A percentile compares a stretch with the other conserved stretches of the same genome.
Conservation (phyloP, 2,888 invertebrate species). For the Bimastos eiseni region DNA sequence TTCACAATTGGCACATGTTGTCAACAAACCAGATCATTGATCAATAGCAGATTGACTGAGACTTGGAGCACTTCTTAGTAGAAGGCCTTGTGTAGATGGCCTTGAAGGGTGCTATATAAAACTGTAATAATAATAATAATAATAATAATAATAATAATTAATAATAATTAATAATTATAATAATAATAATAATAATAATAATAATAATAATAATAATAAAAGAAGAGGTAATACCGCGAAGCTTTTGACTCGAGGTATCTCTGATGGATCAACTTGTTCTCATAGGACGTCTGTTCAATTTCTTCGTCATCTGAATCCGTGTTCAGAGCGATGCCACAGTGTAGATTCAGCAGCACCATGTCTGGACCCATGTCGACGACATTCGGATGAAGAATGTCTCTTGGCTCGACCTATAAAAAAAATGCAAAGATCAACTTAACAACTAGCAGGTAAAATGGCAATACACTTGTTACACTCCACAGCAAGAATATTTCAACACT, state of each 20-base stretch:
- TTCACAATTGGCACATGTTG: not conserved
- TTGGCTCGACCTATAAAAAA: not conserved
- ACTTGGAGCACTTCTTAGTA: too few relatives aligned
- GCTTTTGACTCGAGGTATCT: slow-evolving; percentile 23
- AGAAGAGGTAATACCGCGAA: not conserved
- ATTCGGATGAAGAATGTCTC: slow-evolving; percentile 18
- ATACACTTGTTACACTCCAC: not conserved
- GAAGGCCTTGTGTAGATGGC: too few relatives aligned
- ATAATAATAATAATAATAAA: too few relatives aligned
- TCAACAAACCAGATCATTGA: too few relatives aligned
- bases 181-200: too few relatives aligned
- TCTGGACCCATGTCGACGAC: not conserved
- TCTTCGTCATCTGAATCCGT: slow-evolving; percentile 25
- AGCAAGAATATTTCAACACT: not conserved
- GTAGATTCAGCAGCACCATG: slow-evolving; percentile 31
- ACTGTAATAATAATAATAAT: too few relatives aligned
- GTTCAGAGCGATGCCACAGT: slow-evolving; percentile 31
- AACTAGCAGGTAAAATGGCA: not conserved
- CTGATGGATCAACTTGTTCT: slow-evolving; percentile 19
- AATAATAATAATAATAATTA: not conserved
- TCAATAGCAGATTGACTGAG: too few relatives aligned
- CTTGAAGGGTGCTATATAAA: too few relatives aligned
- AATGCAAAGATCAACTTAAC: not conserved
- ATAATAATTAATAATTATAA: not conserved
- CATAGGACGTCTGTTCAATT: not conserved